A percentile compares a stretch with the other conserved stretches of the same genome.
These are phyloP conservation scores for Melinaea menophilus DNA, from an alignment of 2,888 invertebrate genomes.

Conservation along the genomic window DNA sequence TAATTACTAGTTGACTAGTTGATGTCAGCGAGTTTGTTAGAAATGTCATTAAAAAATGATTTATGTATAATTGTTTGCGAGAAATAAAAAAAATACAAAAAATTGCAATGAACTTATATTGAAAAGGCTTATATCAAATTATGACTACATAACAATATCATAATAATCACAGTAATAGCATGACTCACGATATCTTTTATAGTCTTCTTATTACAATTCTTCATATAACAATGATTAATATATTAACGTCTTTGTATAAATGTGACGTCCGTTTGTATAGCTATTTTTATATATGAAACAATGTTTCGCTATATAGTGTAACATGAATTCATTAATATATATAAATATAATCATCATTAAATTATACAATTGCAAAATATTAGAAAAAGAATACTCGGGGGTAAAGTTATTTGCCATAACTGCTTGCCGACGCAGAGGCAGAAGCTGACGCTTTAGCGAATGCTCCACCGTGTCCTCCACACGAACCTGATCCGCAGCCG, in stretches of 20 bases:
- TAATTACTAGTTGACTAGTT: no score
- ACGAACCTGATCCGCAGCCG: conserved; percentile 42
- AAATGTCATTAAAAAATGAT: background rate
- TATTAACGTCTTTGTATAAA: background rate
- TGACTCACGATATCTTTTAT: conserved; percentile 12
- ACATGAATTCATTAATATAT: no score
- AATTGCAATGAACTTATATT: conserved; percentile 13
- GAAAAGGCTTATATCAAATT: conserved; percentile 14
- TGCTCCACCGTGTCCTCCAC: conserved; percentile 43
- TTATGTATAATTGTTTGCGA: background rate
- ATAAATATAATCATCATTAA: no score
- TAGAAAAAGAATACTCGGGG: background rate
- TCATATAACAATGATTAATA: conserved; percentile 11
- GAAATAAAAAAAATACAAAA: background rate
- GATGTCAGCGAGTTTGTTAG: background rate
- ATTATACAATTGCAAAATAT: no score
- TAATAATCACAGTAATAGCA: conserved; percentile 20
- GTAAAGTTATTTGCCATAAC: conserved; percentile 47
- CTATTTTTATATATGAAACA: background rate
- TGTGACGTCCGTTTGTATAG: background rate
- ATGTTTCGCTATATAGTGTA: no score
- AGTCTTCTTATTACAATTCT: background rate
- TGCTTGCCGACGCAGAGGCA: conserved; percentile 49
- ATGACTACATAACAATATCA: conserved; percentile 16
- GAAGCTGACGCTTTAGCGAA: conserved; percentile 53